These are phyloP conservation scores for Acheta domesticus DNA, from an alignment of 2,888 invertebrate genomes.

Conservation along the genomic window DNA sequence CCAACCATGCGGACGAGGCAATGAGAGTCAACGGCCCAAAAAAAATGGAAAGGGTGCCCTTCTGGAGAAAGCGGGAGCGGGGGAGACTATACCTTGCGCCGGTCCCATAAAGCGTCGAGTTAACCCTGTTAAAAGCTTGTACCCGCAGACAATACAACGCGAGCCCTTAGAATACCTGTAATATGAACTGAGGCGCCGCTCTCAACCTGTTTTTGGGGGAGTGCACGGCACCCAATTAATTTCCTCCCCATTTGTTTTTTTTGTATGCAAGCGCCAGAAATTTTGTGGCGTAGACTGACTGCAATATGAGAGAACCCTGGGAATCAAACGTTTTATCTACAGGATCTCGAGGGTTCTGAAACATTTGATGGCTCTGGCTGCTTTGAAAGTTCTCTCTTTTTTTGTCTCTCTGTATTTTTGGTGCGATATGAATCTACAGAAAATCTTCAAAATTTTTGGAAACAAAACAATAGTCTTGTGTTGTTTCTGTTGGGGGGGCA, in stretches of 20 bases:
- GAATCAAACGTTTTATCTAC: neutral
- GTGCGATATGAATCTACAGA: too few relatives aligned
- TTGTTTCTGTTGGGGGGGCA: too few relatives aligned
- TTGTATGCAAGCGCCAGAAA: neutral
- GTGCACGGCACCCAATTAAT: neutral
- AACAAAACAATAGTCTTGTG: too few relatives aligned
- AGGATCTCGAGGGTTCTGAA: neutral
- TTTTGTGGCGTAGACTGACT: neutral
- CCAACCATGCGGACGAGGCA: neutral
- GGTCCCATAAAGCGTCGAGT: neutral
- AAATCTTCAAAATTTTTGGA: too few relatives aligned
- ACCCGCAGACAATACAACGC: neutral
- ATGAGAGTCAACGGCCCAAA: neutral
- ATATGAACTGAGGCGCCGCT: conserved; percentile 11
- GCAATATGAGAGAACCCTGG: neutral
- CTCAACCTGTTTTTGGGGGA: neutral
- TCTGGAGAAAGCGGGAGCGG: neutral
- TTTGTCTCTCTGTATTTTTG: too few relatives aligned
- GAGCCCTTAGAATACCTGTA: neutral
- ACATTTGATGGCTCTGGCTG: too few relatives aligned
- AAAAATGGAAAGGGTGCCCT: neutral
- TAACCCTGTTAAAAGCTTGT: conserved; percentile 1
- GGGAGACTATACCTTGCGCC: neutral
- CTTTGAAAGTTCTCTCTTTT: too few relatives aligned
- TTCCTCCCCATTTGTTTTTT: neutral